Conservation (phyloP, 35 echinoderm and acorn worm species). For the Chiridota heheva region DNA sequence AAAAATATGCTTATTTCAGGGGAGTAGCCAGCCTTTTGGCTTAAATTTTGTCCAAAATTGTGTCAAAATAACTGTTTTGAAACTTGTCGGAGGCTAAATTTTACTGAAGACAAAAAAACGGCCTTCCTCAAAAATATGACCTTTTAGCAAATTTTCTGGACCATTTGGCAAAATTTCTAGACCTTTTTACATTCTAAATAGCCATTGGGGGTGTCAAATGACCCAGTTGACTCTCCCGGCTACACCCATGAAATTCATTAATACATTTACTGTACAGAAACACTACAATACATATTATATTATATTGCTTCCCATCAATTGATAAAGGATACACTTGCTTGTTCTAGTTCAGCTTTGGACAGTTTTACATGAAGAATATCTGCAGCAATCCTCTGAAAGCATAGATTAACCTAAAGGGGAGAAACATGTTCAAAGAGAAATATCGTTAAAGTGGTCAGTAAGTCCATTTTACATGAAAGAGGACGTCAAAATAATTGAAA, state of each 20-base stretch:
- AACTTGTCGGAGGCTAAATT: no score
- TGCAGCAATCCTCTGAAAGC: constrained; percentile 92
- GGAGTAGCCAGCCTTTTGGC: no score
- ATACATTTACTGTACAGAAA: background rate
- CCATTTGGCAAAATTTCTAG: no score
- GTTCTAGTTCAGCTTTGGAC: constrained; percentile 79
- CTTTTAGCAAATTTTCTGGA: no score
- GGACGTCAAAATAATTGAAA: no score
- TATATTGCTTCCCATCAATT: background rate
- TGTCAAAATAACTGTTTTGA: no score
- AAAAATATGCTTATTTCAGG: no score
- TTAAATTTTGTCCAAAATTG: no score
- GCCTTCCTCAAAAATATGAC: no score
- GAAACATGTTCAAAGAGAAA: constrained; percentile 4
- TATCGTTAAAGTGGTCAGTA: no score
- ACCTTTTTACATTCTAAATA: background rate
- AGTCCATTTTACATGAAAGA: no score
- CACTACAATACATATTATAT: background rate
- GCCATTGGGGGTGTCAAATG: background rate
- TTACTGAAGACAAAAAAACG: no score
- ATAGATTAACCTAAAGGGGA: constrained; percentile 76
- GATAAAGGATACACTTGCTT: constrained; percentile 83
- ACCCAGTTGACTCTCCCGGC: background rate
- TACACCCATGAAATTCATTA: background rate
- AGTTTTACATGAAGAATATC: constrained; percentile 87